These are phyloP conservation scores for Prochilodus magdalenae DNA, from an alignment of 2,113 vertebrate genomes.

Conservation along the genomic window DNA sequence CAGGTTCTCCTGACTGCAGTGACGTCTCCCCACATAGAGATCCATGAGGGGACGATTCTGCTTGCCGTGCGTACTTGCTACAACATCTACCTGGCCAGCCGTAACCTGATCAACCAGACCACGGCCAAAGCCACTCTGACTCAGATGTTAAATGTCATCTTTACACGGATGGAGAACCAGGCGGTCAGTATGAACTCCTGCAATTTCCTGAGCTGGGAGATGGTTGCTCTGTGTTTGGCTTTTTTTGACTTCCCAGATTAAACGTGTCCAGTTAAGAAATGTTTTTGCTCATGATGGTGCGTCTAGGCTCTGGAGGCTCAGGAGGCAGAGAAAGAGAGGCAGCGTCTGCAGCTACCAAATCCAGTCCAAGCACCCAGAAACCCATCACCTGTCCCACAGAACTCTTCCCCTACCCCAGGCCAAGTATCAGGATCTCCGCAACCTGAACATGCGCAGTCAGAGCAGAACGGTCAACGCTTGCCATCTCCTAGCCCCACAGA, in stretches of 20 bases:
- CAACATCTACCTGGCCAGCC: constrained; percentile 98
- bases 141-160: constrained; percentile 98
- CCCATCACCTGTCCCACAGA: constrained; percentile 65
- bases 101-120: constrained; percentile 99
- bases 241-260: not conserved
- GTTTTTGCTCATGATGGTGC: not conserved
- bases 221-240: not conserved
- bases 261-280: not conserved
- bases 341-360: constrained; percentile 78
- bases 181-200: constrained; percentile 79
- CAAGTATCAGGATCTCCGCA: constrained; percentile 74
- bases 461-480: constrained; percentile 65
- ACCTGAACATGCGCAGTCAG: constrained; percentile 57
- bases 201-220: not conserved
- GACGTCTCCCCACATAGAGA: constrained; percentile 95
- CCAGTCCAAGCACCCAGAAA: constrained; percentile 72
- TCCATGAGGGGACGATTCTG: constrained; percentile 95
- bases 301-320: constrained; percentile 85
- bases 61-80: constrained; percentile 97
- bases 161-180: constrained; percentile 96
- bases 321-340: constrained; percentile 82
- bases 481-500: constrained; percentile 69
- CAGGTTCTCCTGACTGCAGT: constrained; percentile 95
- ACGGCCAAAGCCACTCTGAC: constrained; percentile 97
- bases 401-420: constrained; percentile 62